Evolutionary conservation across 2,113 vertebrate genomes (phyloP), one percentile per base, ranked within the genome.

Genomic region (Sardina pilchardus): DNA sequence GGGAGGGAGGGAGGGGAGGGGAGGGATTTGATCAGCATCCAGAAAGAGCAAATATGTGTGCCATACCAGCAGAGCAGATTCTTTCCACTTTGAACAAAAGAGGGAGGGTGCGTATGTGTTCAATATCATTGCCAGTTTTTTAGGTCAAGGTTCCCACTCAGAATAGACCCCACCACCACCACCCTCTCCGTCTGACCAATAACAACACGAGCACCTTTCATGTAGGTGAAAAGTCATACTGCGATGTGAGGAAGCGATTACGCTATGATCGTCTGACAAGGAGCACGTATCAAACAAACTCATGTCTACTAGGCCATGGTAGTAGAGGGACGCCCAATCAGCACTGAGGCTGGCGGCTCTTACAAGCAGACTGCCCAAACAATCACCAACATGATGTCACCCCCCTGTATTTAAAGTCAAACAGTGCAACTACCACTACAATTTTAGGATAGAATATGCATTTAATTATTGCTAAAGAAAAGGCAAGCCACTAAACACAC

Each of bases 11-110:
- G 63, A 26, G 59, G n/a, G 59, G 59, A 59, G 86, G 44, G 59
- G 89, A 81, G 24, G 84, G 42, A 86, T 83, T 87, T 90, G 86
- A 88, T 82, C 26, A 43, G n/a, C 0, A 10, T 86, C 87, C 86
- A 92, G 90, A 63, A 53, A 59, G 87, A 85, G 90, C 84, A 86
- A 91, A 90, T 91, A 89, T 86, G 86, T 78, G 2, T 30, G 47
- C n/a, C 80, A 26, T 19, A 8, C 43, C 42, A 53, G 50, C 81
- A 39, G 7, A 59, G 81, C 47, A 83, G 81, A 93, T 92, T 92
- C 88, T 91, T 93, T 94, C 91, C 88, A 84, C 3, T 2, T 84
- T 71, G 19, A 86, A 89, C 83, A 91, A 91, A 93, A 88, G 67
- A 44, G 81, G 80, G 53, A 87, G 82, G 81, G 84, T 48, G 81